These are phyloP conservation scores for Crotalus tigris DNA, from an alignment of 2,113 vertebrate species.

Conservation along the genomic window DNA sequence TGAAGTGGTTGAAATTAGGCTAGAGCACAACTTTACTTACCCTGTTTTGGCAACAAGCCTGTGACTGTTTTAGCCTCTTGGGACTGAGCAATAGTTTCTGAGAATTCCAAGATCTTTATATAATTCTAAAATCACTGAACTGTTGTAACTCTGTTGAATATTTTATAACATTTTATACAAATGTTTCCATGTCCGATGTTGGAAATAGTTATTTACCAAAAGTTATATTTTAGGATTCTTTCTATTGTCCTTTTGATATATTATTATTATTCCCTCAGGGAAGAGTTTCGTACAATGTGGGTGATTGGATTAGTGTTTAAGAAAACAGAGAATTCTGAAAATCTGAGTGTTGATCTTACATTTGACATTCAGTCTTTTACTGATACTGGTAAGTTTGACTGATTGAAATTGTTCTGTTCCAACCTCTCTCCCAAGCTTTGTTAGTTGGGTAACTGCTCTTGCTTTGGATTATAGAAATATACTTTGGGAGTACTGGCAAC, in stretches of 20 bases:
- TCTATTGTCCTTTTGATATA: not conserved
- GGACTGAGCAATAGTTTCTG: not conserved
- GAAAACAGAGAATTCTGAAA: constrained; percentile 86
- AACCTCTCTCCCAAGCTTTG: not conserved
- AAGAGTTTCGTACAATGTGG: constrained; percentile 87
- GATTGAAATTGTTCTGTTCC: constrained; percentile 1
- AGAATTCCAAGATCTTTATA: not conserved
- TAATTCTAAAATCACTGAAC: not conserved
- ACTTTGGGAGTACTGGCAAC: not conserved
- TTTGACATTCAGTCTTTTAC: constrained; percentile 87
- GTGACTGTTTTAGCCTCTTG: not conserved
- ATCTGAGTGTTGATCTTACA: constrained; percentile 86
- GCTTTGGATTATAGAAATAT: not conserved
- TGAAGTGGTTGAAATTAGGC: not conserved
- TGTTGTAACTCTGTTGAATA: not conserved
- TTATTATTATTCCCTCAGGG: constrained; percentile 66
- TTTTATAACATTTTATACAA: not conserved
- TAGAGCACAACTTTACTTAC: not conserved
- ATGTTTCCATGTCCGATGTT: not conserved
- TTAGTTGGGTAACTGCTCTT: not conserved
- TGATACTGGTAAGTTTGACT: constrained; percentile 76
- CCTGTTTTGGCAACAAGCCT: not conserved
- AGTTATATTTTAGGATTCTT: not conserved
- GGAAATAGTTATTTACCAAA: not conserved
- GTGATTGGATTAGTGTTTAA: constrained; percentile 88